Evolutionary conservation across 2,797 vertebrate genomes (phyloP).

Genomic region (Morelia viridis): DNA sequence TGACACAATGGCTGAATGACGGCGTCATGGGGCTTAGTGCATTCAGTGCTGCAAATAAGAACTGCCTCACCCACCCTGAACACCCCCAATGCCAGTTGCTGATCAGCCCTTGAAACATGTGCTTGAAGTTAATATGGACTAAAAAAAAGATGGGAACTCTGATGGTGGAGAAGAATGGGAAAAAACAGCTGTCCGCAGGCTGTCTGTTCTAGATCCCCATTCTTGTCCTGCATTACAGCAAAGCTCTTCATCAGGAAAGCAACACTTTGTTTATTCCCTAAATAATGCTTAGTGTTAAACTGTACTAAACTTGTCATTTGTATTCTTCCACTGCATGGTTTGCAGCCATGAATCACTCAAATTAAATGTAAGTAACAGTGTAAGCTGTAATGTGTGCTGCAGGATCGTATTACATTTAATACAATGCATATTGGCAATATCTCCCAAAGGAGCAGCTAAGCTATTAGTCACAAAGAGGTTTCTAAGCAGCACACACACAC

Average conservation of each 20-base stretch:
- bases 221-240: background rate
- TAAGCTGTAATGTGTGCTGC: slow-evolving; percentile 18
- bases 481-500: slow-evolving; percentile 12
- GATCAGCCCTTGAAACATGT: slow-evolving; percentile 61
- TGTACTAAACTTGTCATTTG: slow-evolving; percentile 7
- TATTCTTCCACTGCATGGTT: slow-evolving; percentile 18
- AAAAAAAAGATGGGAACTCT: slow-evolving; percentile 44
- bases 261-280: slow-evolving; percentile 29
- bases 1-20: slow-evolving; percentile 75
- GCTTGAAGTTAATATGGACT: slow-evolving; percentile 59
- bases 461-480: slow-evolving; percentile 27
- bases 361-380: slow-evolving; percentile 26
- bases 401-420: slow-evolving; percentile 32
- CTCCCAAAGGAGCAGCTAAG: slow-evolving; percentile 26
- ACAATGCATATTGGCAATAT: slow-evolving; percentile 31
- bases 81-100: slow-evolving; percentile 65
- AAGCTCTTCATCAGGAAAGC: slow-evolving; percentile 26
- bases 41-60: slow-evolving; percentile 75
- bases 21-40: slow-evolving; percentile 71
- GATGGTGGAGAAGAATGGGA: slow-evolving; percentile 42
- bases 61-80: slow-evolving; percentile 35
- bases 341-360: slow-evolving; percentile 42
- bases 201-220: slow-evolving; percentile 21
- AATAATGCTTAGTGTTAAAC: background rate
- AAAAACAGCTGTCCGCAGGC: slow-evolving; percentile 19